Evolutionary conservation across 2,888 invertebrate genomes (phyloP).

Genomic region (Melipona bicolor): DNA sequence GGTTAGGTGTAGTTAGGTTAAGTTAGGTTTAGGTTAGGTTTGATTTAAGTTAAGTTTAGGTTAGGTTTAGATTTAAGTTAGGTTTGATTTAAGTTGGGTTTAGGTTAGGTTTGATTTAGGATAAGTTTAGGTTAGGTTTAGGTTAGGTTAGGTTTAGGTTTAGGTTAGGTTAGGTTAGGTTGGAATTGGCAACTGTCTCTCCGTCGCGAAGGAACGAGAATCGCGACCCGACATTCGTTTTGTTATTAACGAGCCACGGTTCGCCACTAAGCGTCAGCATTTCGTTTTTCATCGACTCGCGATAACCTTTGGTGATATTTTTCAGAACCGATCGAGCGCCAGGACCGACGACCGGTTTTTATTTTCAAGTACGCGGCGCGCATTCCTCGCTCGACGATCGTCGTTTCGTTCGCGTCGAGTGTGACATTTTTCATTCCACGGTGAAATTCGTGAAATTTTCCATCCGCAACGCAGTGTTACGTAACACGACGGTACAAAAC

Average conservation of each 20-base stretch:
- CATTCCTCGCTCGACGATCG: too few relatives aligned
- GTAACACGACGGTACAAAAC: not conserved
- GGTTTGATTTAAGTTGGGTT: too few relatives aligned
- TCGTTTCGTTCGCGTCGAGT: too few relatives aligned
- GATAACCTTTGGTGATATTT: conserved; percentile 40
- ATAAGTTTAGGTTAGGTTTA: too few relatives aligned
- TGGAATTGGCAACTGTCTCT: not conserved
- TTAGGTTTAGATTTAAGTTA: too few relatives aligned
- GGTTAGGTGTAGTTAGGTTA: too few relatives aligned
- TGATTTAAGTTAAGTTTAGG: too few relatives aligned
- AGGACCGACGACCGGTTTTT: too few relatives aligned
- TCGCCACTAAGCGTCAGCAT: not conserved
- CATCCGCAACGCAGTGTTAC: not conserved
- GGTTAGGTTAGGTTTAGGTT: too few relatives aligned
- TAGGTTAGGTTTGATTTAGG: too few relatives aligned
- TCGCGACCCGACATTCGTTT: not conserved
- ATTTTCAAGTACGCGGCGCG: not conserved
- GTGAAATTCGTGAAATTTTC: not conserved
- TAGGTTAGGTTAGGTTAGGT: too few relatives aligned
- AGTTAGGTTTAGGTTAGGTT: too few relatives aligned
- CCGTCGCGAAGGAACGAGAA: not conserved
- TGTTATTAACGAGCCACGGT: not conserved
- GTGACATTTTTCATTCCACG: not conserved
- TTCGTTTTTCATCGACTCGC: not conserved
- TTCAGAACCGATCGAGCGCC: not conserved